Conservation (phyloP, 2,113 vertebrate species). For the Salminus brasiliensis region DNA sequence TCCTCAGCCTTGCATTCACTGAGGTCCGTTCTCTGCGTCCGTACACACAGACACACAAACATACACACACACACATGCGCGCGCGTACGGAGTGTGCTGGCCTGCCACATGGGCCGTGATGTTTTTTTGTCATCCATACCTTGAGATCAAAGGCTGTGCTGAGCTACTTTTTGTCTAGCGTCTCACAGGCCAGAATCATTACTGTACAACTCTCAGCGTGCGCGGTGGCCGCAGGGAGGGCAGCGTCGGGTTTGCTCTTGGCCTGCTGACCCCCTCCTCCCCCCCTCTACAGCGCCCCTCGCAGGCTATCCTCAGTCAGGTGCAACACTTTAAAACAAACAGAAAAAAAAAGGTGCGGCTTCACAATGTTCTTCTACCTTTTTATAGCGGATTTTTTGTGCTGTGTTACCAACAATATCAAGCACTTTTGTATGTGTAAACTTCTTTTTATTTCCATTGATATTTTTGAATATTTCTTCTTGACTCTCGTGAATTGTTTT, state of each 20-base stretch:
- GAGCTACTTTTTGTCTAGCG: conserved; percentile 74
- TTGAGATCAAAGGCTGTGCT: conserved; percentile 79
- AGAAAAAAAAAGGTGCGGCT: conserved; percentile 76
- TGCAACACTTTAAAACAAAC: conserved; percentile 65
- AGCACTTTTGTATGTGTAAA: conserved; percentile 80
- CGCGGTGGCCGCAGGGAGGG: conserved; percentile 51
- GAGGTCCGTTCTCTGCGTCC: conserved; percentile 68
- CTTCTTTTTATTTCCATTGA: conserved; percentile 67
- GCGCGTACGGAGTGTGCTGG: conserved; percentile 72
- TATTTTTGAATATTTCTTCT: conserved; percentile 62
- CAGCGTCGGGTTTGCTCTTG: conserved; percentile 45
- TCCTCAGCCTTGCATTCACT: conserved; percentile 72
- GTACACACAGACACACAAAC: conserved; percentile 71
- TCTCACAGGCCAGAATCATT: conserved; percentile 79
- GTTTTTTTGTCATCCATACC: conserved; percentile 75
- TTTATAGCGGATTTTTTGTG: conserved; percentile 80
- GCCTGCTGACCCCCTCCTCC: conserved; percentile 48
- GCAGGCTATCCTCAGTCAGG: conserved; percentile 75
- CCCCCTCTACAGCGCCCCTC: conserved; percentile 58
- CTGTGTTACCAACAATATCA: conserved; percentile 80
- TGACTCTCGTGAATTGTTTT: conserved; percentile 73
- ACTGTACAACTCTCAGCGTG: conserved; percentile 79
- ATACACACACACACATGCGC: conserved; percentile 40
- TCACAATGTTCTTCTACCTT: conserved; percentile 82
- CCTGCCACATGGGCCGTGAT: conserved; percentile 79